These are phyloP conservation scores for Chrysocyon brachyurus DNA, from an alignment of 2,797 vertebrate genomes.

Conservation along the genomic window DNA sequence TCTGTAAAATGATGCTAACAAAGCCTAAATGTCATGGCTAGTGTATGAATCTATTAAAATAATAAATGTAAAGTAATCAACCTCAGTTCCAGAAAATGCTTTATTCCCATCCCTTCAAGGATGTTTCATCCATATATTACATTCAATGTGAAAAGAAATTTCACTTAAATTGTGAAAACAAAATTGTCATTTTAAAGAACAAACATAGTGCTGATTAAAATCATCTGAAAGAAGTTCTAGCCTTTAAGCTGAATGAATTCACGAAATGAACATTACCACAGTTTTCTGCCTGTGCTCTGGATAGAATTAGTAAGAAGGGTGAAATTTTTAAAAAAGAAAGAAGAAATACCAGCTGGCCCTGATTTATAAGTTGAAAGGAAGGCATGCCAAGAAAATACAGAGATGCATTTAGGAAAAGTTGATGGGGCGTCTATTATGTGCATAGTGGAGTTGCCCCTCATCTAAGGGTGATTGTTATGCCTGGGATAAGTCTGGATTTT, in stretches of 20 bases:
- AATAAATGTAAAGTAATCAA: slow-evolving; percentile 38
- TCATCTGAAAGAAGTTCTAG: slow-evolving; percentile 13
- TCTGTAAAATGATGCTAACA: slow-evolving; percentile 34
- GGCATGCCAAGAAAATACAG: neutral
- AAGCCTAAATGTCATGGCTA: slow-evolving; percentile 26
- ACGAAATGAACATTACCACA: slow-evolving; percentile 7
- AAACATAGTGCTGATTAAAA: slow-evolving; percentile 11
- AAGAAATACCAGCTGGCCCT: neutral
- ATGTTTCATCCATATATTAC: neutral
- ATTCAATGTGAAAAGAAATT: neutral
- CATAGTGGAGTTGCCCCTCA: neutral
- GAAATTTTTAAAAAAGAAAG: neutral
- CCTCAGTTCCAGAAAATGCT: slow-evolving; percentile 26
- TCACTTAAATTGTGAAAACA: slow-evolving; percentile 52
- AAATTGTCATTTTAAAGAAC: slow-evolving; percentile 60
- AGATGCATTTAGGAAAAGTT: slow-evolving; percentile 40
- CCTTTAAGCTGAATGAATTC: slow-evolving; percentile 47
- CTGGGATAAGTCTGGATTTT: neutral
- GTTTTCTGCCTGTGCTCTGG: neutral
- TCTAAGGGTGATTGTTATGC: neutral
- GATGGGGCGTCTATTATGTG: neutral
- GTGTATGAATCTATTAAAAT: slow-evolving; percentile 34
- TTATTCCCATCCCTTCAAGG: neutral
- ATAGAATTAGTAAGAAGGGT: neutral
- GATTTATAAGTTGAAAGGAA: slow-evolving; percentile 51